These are phyloP conservation scores for Neoarius graeffei DNA, from an alignment of 2,113 vertebrate genomes.

Conservation along the genomic window DNA sequence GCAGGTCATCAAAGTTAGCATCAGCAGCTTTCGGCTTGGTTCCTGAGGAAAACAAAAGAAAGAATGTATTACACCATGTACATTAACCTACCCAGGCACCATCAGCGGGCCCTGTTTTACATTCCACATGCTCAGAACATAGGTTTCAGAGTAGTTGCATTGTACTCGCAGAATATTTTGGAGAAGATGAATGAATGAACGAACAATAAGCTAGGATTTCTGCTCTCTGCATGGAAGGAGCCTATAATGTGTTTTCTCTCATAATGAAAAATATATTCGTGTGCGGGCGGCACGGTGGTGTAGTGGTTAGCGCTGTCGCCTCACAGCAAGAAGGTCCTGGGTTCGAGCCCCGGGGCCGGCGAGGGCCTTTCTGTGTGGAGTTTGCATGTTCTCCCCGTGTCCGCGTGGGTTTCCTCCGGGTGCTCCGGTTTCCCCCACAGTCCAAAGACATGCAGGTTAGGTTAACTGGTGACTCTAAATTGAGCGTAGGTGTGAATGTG, in stretches of 20 bases:
- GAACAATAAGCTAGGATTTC: not conserved
- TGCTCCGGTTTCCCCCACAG: too few relatives aligned
- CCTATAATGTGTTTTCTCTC: not conserved
- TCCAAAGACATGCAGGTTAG: too few relatives aligned
- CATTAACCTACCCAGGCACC: not conserved
- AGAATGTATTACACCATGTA: not conserved
- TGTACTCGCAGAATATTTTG: not conserved
- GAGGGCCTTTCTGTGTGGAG: too few relatives aligned
- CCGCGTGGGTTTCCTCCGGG: too few relatives aligned
- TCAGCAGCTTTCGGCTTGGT: constrained; percentile 81
- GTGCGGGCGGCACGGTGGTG: too few relatives aligned
- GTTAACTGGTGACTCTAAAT: too few relatives aligned
- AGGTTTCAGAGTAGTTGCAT: not conserved
- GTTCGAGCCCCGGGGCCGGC: too few relatives aligned
- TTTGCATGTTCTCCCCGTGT: too few relatives aligned
- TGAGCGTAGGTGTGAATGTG: too few relatives aligned
- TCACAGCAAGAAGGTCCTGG: too few relatives aligned
- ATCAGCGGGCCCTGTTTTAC: not conserved
- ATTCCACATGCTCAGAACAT: not conserved
- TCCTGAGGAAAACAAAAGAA: constrained; percentile 70
- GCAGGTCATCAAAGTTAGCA: constrained; percentile 91
- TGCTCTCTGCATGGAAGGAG: not conserved
- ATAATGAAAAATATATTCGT: not conserved
- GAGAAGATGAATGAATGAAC: not conserved
- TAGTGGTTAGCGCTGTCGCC: too few relatives aligned